Conservation (phyloP, 2,888 invertebrate genomes). For the Drosophila basisetae region DNA sequence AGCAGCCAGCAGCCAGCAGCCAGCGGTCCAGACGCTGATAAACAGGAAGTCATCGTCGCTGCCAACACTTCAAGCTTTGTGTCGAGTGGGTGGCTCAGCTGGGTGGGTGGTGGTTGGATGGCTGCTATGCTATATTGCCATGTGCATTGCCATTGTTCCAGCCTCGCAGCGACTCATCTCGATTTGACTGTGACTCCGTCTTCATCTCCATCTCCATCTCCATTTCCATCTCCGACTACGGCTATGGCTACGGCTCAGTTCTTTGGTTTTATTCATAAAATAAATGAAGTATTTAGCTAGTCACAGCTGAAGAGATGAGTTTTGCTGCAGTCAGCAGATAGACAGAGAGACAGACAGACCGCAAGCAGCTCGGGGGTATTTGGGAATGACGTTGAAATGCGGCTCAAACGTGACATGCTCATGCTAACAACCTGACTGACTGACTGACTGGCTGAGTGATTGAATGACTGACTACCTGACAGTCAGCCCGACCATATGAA, state of each 20-base stretch:
- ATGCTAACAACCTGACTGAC: constrained; percentile 15
- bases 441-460: constrained; percentile 13
- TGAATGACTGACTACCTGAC: constrained; percentile 32
- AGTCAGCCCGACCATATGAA: constrained; percentile 35
- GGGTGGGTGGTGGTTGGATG: constrained; percentile 2
- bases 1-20: neutral
- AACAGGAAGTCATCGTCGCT: constrained; percentile 75
- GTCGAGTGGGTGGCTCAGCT: constrained; percentile 59
- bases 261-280: constrained; percentile 73
- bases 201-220: constrained; percentile 4
- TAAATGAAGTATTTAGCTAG: constrained; percentile 80
- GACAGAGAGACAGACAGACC: constrained; percentile 42
- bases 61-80: constrained; percentile 75
- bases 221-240: constrained; percentile 7
- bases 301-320: constrained; percentile 18
- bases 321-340: constrained; percentile 11
- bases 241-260: constrained; percentile 8
- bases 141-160: constrained; percentile 48
- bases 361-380: constrained; percentile 42
- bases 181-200: constrained; percentile 23
- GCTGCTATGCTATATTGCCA: constrained; percentile 14
- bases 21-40: constrained; percentile 66
- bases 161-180: constrained; percentile 25
- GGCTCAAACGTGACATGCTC: constrained; percentile 16
- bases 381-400: constrained; percentile 26